Conservation (phyloP, 2,797 vertebrate species). For the Champsocephalus esox region DNA sequence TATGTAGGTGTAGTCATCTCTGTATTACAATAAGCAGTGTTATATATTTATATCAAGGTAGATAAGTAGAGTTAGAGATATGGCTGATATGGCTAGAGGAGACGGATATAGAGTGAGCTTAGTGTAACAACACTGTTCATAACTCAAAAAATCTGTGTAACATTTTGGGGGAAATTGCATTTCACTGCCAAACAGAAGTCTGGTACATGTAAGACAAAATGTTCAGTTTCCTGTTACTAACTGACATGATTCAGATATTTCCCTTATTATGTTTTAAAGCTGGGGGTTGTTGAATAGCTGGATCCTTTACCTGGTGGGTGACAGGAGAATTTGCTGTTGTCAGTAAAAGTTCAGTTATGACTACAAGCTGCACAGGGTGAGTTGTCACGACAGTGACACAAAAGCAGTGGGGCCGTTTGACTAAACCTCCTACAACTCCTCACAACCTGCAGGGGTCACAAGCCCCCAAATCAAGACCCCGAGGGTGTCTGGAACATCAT, state of each 20-base stretch:
- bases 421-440: conserved; percentile 43
- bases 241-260: conserved; percentile 41
- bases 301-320: conserved; percentile 39
- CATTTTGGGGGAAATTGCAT: conserved; percentile 26
- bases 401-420: conserved; percentile 64
- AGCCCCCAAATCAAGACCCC: conserved; percentile 60
- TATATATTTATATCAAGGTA: conserved; percentile 39
- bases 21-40: conserved; percentile 10
- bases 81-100: conserved; percentile 21
- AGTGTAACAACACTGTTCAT: conserved; percentile 32
- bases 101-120: conserved; percentile 26
- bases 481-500: conserved; percentile 76
- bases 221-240: conserved; percentile 19
- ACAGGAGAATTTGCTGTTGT: conserved; percentile 36
- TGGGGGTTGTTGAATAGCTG: conserved; percentile 4
- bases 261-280: conserved; percentile 36
- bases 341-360: conserved; percentile 79
- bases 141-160: conserved; percentile 25
- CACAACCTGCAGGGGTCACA: conserved; percentile 68
- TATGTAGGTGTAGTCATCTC: conserved; percentile 14
- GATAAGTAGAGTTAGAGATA: conserved; percentile 28
- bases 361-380: conserved; percentile 71
- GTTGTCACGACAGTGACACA: conserved; percentile 75
- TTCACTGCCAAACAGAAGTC: conserved; percentile 27
- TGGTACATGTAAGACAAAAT: conserved; percentile 15